These are phyloP conservation scores for Tor tambroides DNA, from an alignment of 2,113 vertebrate genomes.

Conservation along the genomic window DNA sequence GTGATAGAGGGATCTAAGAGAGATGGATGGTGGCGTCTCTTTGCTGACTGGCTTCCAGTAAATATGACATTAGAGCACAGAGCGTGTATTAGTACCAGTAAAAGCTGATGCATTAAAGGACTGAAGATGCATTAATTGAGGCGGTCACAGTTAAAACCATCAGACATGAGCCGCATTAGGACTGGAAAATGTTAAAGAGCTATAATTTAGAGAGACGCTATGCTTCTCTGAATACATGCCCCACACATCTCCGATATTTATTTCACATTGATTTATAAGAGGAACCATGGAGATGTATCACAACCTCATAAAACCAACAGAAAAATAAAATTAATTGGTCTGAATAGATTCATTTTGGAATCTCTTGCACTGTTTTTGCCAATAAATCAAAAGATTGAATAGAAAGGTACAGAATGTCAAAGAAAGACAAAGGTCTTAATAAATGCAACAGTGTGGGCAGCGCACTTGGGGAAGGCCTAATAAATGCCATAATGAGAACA, in stretches of 20 bases:
- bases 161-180: conserved; percentile 48
- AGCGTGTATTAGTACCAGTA: conserved; percentile 31
- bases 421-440: neutral
- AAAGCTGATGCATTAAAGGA: conserved; percentile 47
- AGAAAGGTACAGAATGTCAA: neutral
- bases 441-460: neutral
- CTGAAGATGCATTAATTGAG: conserved; percentile 57
- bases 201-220: conserved; percentile 15
- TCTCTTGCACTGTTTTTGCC: neutral
- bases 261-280: conserved; percentile 2
- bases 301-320: conserved; percentile 8
- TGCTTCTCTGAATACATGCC: neutral
- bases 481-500: neutral
- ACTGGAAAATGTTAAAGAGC: conserved; percentile 13
- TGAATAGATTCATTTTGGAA: neutral
- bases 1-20: conserved; percentile 53
- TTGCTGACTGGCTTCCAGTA: conserved; percentile 51
- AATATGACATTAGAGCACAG: conserved; percentile 54
- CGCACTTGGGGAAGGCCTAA: neutral
- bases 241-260: neutral
- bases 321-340: neutral
- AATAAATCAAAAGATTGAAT: neutral
- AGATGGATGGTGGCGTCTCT: conserved; percentile 58
- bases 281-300: neutral
- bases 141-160: conserved; percentile 51